phyloP scores from a whole-genome alignment of 2,797 vertebrate species.

The Pseudopleuronectes americanus region DNA sequence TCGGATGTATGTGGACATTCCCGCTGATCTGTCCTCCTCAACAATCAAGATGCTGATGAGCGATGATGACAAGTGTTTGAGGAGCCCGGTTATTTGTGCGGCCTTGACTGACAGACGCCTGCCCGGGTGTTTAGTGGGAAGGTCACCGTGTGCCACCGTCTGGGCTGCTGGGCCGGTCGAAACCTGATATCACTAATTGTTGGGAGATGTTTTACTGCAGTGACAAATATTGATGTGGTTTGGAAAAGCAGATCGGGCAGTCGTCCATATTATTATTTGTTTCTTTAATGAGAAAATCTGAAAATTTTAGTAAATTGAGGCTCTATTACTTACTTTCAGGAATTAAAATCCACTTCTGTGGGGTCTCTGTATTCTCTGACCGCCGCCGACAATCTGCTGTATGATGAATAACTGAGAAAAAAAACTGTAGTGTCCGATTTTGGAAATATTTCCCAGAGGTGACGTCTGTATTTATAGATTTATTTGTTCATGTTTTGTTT shows the following conservation, averaged over 20 bases:
- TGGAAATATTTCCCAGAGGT: conserved; percentile 23
- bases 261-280: conserved; percentile 19
- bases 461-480: conserved; percentile 1
- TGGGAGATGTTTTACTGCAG: conserved; percentile 9
- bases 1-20: conserved; percentile 71
- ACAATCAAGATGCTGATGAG: conserved; percentile 75
- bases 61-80: conserved; percentile 73
- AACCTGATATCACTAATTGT: conserved; percentile 37
- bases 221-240: conserved; percentile 37
- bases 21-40: conserved; percentile 63
- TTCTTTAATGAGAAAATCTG: conserved; percentile 38
- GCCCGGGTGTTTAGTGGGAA: conserved; percentile 29
- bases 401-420: conserved; percentile 54
- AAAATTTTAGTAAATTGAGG: too few species aligned
- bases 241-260: conserved; percentile 26
- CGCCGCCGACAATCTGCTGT: conserved; percentile 24
- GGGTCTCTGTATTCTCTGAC: conserved; percentile 59
- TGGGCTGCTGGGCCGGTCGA: neutral
- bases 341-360: conserved; percentile 71
- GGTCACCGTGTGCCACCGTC: conserved; percentile 53
- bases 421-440: conserved; percentile 18
- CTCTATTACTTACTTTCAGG: too few species aligned
- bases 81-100: conserved; percentile 46
- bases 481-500: neutral
- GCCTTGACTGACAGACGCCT: conserved; percentile 44